Conservation (phyloP, 2,888 invertebrate species). For the Cephus rjabovi region DNA sequence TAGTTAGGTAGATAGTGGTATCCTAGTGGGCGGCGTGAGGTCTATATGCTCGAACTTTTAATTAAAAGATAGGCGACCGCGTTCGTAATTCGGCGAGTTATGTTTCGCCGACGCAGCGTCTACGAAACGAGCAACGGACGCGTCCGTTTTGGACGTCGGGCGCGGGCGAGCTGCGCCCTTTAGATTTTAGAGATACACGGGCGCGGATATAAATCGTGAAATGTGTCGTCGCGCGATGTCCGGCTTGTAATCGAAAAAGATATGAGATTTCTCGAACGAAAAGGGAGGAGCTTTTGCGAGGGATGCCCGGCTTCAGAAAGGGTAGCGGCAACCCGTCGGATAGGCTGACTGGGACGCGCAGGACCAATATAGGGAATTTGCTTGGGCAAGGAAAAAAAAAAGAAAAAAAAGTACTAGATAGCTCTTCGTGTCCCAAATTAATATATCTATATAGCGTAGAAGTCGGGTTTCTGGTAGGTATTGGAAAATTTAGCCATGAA, state of each 20-base stretch:
- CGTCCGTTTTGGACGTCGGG: neutral
- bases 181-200: slow-evolving; percentile 5
- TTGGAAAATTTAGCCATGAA: neutral
- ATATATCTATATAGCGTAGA: neutral
- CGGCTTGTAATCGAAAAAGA: slow-evolving; percentile 49
- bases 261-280: slow-evolving; percentile 31
- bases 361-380: neutral
- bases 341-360: neutral
- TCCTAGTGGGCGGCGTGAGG: neutral
- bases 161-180: neutral
- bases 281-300: slow-evolving; percentile 17
- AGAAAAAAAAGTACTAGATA: slow-evolving; percentile 1
- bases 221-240: slow-evolving; percentile 42
- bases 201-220: slow-evolving; percentile 35
- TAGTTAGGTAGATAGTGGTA: neutral
- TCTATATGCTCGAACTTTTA: neutral
- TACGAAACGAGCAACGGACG: neutral
- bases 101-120: slow-evolving; percentile 12
- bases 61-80: neutral
- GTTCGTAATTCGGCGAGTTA: slow-evolving; percentile 8
- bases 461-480: neutral
- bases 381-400: slow-evolving; percentile 19
- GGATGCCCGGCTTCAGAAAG: neutral
- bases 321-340: neutral
- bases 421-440: neutral